phyloP scores from a whole-genome alignment of 1,140 invertebrate genomes.

The Bemisia tabaci region DNA sequence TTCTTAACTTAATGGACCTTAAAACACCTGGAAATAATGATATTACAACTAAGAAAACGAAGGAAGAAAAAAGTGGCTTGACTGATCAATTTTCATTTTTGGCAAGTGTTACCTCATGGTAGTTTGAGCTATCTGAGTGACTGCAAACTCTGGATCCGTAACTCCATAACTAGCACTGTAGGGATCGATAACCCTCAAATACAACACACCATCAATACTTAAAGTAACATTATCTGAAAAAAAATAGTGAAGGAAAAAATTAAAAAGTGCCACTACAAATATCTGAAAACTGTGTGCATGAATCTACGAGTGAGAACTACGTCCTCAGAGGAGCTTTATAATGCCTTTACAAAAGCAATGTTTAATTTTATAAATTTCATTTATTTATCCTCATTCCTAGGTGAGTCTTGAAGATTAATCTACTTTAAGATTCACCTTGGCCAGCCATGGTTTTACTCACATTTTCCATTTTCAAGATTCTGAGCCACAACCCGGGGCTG shows the following conservation, averaged over 20 bases:
- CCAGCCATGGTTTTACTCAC: no score
- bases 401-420: no score
- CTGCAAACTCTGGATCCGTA: slow-evolving; percentile 98
- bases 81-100: slow-evolving; percentile 2
- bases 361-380: neutral
- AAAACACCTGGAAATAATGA: no score
- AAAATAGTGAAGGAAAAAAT: slow-evolving; percentile 16
- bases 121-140: slow-evolving; percentile 96
- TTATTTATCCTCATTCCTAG: no score
- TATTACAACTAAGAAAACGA: neutral
- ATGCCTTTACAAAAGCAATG: neutral
- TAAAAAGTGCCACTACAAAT: no score
- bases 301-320: neutral
- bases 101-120: slow-evolving; percentile 90
- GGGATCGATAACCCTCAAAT: slow-evolving; percentile 84
- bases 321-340: neutral
- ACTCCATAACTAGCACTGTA: slow-evolving; percentile 94
- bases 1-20: no score
- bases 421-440: no score
- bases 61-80: slow-evolving; percentile 1
- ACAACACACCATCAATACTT: slow-evolving; percentile 93
- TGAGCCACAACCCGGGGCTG: no score
- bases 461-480: no score
- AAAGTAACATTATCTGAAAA: slow-evolving; percentile 84
- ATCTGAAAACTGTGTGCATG: neutral